Evolutionary conservation across 2,113 vertebrate genomes (phyloP), one percentile per base, ranked within the genome.

Genomic region (Octodon degus): DNA sequence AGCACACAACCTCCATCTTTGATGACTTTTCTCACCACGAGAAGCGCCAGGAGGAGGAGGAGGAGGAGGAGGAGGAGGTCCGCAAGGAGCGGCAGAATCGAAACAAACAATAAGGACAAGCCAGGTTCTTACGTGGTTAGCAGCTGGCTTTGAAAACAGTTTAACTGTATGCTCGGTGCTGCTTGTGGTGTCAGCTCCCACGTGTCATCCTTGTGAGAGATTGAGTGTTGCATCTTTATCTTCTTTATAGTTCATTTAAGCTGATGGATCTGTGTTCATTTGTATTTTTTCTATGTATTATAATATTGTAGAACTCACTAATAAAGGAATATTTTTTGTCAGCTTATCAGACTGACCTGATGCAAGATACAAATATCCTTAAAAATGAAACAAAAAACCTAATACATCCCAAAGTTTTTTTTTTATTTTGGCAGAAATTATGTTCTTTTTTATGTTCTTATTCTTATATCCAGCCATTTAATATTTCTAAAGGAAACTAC

Each of bases 1-100:
- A 99, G 98, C 99, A 99, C 99, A 99, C 99, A 94, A 99, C 99
- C 98, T 99, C 99, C 98, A 99, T 99, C 98, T 99, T 99, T 50
- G 99, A 99, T 76, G 99, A 99, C 99, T 99, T 99, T 97, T 99
- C 99, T 97, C 99, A 99, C 98, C 99, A 99, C 8, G 99, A 99
- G 98, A 99, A 99, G 98, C 99, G 99, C 98, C 99, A 99, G 97
- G 99, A 99, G 97, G 99, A 99, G 93, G 99, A 99, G 98, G 99
- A 99, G 98, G 99, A n/a, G n/a, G n/a, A n/a, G n/a, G n/a, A n/a
- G n/a, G n/a, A n/a, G n/a, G n/a, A n/a, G n/a, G n/a, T n/a, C n/a
- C n/a, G n/a, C n/a, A n/a, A 99, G 99, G 99, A 99, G 98, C 99
- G 99, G 97, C 99, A 99, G 99, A 99, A 98, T 98, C 99, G 99